phyloP scores from a whole-genome alignment of 2,888 invertebrate species.

The Ceramica pisi region DNA sequence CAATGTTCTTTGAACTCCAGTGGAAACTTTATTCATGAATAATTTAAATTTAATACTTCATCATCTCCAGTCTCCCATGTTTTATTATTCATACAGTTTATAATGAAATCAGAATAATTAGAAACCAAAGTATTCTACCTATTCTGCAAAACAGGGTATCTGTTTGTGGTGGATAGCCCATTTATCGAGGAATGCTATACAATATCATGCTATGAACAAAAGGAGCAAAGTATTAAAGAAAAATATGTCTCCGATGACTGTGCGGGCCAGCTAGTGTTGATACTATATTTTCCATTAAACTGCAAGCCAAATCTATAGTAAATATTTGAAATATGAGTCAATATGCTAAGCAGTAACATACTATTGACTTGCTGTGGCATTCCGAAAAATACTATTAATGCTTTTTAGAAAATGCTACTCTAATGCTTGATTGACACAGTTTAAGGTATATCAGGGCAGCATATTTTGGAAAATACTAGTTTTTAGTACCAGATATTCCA shows the following conservation, averaged over 20 bases:
- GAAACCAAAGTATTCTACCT: not conserved
- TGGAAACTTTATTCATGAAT: slow-evolving; percentile 49
- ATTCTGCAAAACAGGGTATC: not conserved
- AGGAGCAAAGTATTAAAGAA: too few species aligned
- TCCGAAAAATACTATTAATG: not conserved
- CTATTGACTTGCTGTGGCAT: too few species aligned
- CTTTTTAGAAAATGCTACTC: not conserved
- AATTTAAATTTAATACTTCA: slow-evolving; percentile 40
- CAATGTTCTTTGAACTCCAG: slow-evolving; percentile 31
- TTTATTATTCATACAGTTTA: slow-evolving; percentile 47
- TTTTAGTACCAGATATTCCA: too few species aligned
- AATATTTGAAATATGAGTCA: too few species aligned
- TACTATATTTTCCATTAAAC: too few species aligned
- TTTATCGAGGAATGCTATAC: too few species aligned
- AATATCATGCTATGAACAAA: too few species aligned
- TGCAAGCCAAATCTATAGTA: too few species aligned
- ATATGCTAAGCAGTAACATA: too few species aligned
- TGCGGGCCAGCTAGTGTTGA: too few species aligned
- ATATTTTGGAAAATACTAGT: too few species aligned
- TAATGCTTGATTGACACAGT: not conserved
- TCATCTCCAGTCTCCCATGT: not conserved
- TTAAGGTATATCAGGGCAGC: not conserved
- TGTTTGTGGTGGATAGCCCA: not conserved
- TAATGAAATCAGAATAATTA: slow-evolving; percentile 39
- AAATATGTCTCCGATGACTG: too few species aligned